Conservation (phyloP, 2,113 vertebrate species). For the Solea solea region DNA sequence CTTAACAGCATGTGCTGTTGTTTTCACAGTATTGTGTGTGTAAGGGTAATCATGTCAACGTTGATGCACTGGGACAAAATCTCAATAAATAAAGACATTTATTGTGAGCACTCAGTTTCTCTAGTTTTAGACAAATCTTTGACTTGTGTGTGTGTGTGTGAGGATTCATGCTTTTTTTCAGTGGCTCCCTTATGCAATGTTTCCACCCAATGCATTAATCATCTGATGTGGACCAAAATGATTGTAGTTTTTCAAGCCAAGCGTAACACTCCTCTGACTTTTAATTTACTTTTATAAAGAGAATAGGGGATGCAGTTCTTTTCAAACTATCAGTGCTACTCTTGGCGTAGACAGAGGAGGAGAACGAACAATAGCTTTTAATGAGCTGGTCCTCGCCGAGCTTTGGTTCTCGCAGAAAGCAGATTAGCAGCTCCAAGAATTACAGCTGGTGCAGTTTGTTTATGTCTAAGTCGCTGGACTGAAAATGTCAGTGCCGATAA, state of each 20-base stretch:
- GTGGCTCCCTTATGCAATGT: conserved; percentile 12
- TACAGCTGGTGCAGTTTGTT: conserved; percentile 44
- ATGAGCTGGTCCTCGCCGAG: conserved; percentile 37
- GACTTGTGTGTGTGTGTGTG: neutral
- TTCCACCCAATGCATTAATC: conserved; percentile 37
- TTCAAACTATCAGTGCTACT: conserved; percentile 43
- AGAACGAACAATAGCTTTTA: conserved; percentile 60
- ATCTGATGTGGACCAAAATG: conserved; percentile 13
- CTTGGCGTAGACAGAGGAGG: neutral
- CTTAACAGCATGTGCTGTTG: conserved; percentile 33
- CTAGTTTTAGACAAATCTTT: neutral
- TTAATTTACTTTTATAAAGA: conserved; percentile 31
- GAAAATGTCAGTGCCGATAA: conserved; percentile 71
- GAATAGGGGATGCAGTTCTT: neutral
- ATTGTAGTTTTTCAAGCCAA: conserved; percentile 27
- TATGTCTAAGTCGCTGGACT: conserved; percentile 60
- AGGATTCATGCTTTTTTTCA: conserved; percentile 6
- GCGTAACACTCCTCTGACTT: conserved; percentile 21
- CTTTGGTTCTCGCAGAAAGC: conserved; percentile 52
- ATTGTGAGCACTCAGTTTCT: conserved; percentile 29
- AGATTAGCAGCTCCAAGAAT: conserved; percentile 56
- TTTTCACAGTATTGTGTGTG: conserved; percentile 25
- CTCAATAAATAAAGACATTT: conserved; percentile 62
- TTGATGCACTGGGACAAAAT: conserved; percentile 43
- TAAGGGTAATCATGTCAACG: conserved; percentile 25